Conservation (phyloP, 2,113 vertebrate species). For the Sinocyclocheilus rhinocerous region DNA sequence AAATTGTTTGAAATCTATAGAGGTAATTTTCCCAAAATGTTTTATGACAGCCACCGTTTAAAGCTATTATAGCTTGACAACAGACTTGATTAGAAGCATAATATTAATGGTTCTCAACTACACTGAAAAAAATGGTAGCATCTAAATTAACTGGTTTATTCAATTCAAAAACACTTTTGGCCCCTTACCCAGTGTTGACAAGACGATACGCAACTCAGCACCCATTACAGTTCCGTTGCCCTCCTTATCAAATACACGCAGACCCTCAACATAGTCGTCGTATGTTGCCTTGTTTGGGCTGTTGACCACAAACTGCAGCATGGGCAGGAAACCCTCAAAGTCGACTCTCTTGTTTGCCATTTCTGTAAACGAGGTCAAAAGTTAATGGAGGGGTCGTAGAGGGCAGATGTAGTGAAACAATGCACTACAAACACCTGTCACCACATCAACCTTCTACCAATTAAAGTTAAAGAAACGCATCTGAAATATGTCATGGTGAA, state of each 20-base stretch:
- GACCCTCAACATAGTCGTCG: conserved; percentile 98
- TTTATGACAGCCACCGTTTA: background rate
- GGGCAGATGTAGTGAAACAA: background rate
- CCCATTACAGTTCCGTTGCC: conserved; percentile 99
- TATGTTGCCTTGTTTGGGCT: conserved; percentile 90
- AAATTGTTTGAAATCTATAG: background rate
- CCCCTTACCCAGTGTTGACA: conserved; percentile 92
- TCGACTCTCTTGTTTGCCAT: conserved; percentile 91
- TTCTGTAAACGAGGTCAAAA: conserved; percentile 72
- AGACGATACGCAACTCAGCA: conserved; percentile 95
- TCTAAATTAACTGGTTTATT: too few species aligned
- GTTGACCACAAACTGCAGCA: conserved; percentile 95
- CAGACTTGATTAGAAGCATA: background rate
- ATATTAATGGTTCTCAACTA: too few species aligned
- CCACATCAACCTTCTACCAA: background rate
- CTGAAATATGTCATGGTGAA: background rate
- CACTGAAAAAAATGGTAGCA: too few species aligned
- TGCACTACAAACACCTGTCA: background rate
- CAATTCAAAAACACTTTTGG: too few species aligned
- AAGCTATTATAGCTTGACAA: too few species aligned
- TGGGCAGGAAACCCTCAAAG: conserved; percentile 94
- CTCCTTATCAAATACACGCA: conserved; percentile 99
- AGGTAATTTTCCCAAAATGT: background rate
- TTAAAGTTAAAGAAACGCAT: background rate
- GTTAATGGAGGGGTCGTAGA: background rate